Conservation (phyloP, 2,888 invertebrate genomes). For the Sesamia inferens region DNA sequence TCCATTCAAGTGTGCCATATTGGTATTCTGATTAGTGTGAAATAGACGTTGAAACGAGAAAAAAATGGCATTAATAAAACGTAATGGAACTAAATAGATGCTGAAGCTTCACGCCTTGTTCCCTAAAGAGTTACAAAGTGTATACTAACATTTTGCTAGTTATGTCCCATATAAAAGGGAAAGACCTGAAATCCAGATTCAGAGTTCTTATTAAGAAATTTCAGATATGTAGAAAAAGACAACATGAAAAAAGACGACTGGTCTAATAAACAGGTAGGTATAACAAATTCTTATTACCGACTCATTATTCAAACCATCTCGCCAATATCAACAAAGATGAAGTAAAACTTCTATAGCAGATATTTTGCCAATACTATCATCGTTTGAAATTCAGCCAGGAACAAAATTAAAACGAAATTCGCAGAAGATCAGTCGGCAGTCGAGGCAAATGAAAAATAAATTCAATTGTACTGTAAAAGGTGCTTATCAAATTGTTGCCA, state of each 20-base stretch:
- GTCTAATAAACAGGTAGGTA: not conserved
- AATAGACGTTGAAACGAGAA: not conserved
- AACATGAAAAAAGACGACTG: not conserved
- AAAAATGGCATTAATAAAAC: not conserved
- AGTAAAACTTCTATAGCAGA: conserved; percentile 45
- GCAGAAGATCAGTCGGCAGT: conserved; percentile 61
- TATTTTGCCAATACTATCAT: conserved; percentile 57
- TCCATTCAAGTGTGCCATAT: not conserved
- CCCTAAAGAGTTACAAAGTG: not conserved
- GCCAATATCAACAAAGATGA: conserved; percentile 39
- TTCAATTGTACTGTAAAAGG: conserved; percentile 67
- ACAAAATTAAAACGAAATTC: conserved; percentile 68
- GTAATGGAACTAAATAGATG: too few relatives aligned
- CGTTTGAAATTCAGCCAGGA: conserved; percentile 67
- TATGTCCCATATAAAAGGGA: not conserved
- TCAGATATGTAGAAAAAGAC: not conserved
- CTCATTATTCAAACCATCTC: conserved; percentile 10
- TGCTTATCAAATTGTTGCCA: conserved; percentile 56
- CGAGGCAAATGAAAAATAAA: conserved; percentile 73
- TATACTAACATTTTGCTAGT: not conserved
- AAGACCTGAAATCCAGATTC: too few relatives aligned
- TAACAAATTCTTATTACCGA: conserved; percentile 17
- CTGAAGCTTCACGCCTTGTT: not conserved
- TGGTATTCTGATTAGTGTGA: not conserved
- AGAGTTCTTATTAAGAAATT: not conserved